Evolutionary conservation across 2,797 vertebrate genomes (phyloP).

Genomic region (Sebastolobus alascanus): DNA sequence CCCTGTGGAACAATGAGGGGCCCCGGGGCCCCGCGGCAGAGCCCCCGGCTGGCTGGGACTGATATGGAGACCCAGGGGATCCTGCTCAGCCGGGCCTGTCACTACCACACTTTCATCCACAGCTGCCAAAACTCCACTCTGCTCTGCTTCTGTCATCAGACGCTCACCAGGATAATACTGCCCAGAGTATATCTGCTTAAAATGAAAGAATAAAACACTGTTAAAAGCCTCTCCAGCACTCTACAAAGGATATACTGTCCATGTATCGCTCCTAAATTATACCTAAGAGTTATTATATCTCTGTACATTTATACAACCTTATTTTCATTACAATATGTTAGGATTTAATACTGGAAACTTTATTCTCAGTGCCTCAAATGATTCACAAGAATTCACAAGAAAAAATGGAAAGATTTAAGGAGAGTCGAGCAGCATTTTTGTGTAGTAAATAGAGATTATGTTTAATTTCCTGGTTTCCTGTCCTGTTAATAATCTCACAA

Average conservation of each 20-base stretch:
- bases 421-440: neutral
- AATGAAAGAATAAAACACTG: constrained; percentile 1
- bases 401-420: neutral
- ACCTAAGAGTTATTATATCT: neutral
- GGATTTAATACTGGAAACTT: neutral
- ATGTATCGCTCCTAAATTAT: neutral
- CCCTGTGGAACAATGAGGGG: constrained; percentile 78
- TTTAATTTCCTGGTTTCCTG: neutral
- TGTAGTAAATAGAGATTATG: neutral
- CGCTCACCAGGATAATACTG: neutral
- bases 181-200: neutral
- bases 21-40: constrained; percentile 63
- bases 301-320: neutral
- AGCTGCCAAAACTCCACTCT: constrained; percentile 65
- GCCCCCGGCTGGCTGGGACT: constrained; percentile 77
- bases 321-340: neutral
- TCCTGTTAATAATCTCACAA: neutral
- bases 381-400: neutral
- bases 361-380: too few relatives aligned
- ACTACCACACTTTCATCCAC: constrained; percentile 54
- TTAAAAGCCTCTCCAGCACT: neutral
- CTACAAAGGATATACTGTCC: too few relatives aligned
- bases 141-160: constrained; percentile 31
- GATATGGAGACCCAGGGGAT: constrained; percentile 82
- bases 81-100: constrained; percentile 61